A percentile compares a stretch with the other conserved stretches of the same genome.
Conservation (phyloP, 1,140 invertebrate genomes). For the Dendroctonus ponderosae region DNA sequence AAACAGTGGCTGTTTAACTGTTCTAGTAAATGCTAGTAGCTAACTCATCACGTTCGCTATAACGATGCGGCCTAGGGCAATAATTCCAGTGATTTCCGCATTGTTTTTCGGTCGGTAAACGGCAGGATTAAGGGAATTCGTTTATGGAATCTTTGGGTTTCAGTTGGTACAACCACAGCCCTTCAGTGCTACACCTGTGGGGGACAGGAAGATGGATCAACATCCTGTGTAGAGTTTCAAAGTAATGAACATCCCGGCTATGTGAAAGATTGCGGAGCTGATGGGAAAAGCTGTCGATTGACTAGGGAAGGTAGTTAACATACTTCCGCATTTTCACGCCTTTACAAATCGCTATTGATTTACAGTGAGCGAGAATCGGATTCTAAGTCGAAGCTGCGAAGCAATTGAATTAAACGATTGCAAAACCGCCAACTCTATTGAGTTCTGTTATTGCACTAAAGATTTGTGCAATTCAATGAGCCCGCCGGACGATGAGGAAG, state of each 20-base stretch:
- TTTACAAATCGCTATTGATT: not conserved
- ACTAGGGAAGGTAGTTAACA: not conserved
- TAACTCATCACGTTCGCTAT: too few species aligned
- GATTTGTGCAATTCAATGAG: constrained; percentile 16
- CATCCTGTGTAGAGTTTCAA: too few species aligned
- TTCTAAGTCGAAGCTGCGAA: constrained; percentile 14
- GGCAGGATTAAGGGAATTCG: too few species aligned
- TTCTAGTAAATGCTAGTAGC: too few species aligned
- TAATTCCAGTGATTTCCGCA: too few species aligned
- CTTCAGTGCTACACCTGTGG: constrained; percentile 4
- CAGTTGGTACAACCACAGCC: not conserved
- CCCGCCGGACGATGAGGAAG: constrained; percentile 8
- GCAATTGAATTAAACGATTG: constrained; percentile 3
- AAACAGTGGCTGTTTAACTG: too few species aligned
- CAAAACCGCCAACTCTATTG: constrained; percentile 15
- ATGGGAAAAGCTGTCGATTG: constrained; percentile 2
- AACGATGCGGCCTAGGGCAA: too few species aligned
- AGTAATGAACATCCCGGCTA: not conserved
- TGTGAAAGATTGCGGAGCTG: not conserved
- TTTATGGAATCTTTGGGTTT: not conserved
- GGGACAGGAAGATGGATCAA: not conserved
- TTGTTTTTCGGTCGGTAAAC: too few species aligned
- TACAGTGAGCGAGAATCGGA: constrained; percentile 4
- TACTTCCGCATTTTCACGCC: not conserved
- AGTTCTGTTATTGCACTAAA: constrained; percentile 16